These are phyloP conservation scores for Heteropelma amictum DNA, from an alignment of 2,888 invertebrate species.

Conservation along the genomic window DNA sequence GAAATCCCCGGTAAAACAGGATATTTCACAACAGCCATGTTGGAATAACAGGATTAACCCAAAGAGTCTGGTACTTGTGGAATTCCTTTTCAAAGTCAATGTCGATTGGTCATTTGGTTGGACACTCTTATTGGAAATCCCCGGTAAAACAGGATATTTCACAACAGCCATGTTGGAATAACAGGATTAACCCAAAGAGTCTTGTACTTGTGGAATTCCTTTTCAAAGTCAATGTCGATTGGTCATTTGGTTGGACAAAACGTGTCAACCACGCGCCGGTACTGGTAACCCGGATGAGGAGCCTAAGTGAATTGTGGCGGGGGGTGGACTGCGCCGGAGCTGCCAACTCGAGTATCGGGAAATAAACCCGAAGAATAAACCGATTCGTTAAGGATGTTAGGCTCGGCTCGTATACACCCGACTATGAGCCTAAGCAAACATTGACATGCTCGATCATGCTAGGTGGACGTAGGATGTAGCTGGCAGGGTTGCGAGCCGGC, in stretches of 20 bases:
- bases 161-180: too few relatives aligned
- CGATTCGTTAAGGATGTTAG: slow-evolving; percentile 72
- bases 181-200: too few relatives aligned
- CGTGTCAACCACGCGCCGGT: slow-evolving; percentile 6
- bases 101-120: too few relatives aligned
- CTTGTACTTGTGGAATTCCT: neutral
- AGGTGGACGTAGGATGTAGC: neutral
- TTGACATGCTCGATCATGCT: slow-evolving; percentile 77
- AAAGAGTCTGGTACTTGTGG: too few relatives aligned
- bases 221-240: slow-evolving; percentile 1
- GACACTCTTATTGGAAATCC: too few relatives aligned
- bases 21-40: too few relatives aligned
- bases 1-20: too few relatives aligned
- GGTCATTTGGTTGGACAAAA: slow-evolving; percentile 20
- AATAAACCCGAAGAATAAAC: slow-evolving; percentile 69
- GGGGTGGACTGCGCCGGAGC: slow-evolving; percentile 1
- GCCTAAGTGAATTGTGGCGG: neutral
- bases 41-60: too few relatives aligned
- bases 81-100: too few relatives aligned
- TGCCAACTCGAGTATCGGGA: slow-evolving; percentile 39
- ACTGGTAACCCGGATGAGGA: neutral
- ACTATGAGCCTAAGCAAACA: slow-evolving; percentile 72
- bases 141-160: too few relatives aligned
- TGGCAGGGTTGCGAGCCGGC: slow-evolving; percentile 25
- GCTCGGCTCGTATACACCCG: slow-evolving; percentile 37